Evolutionary conservation across 2,797 vertebrate species (phyloP), one percentile per base, ranked within the genome.

Genomic region (Fundulus diaphanus): DNA sequence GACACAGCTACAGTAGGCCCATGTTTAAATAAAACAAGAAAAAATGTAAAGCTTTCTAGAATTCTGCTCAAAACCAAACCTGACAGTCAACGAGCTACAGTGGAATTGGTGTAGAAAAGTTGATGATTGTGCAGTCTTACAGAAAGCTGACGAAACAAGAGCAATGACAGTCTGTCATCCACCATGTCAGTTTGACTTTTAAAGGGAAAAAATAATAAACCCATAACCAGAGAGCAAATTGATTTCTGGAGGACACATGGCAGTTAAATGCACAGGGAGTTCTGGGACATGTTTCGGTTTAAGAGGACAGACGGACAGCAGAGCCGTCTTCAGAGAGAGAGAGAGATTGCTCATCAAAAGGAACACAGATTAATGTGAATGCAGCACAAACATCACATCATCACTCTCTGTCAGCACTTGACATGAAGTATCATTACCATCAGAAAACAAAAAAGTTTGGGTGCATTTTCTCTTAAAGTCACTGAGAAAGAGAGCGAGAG

Each of bases 91-190:
- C 16, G 56, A 70, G 74, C 57, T 59, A 18, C 46, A 40, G 9
- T 51, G 31, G 18, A 69, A 44, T 42, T 8, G 72, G 27, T 74
- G 66, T 13, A n/a, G 51, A 69, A 74, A 68, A 42, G 22, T 37
- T 57, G 81, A 68, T 76, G 76, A 82, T 52, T 75, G 9, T n/a
- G 79, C 81, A 81, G 71, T 73, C 22, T 49, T n/a, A 24, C 42
- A 66, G 57, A 63, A 57, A 69, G 74, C 75, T 40, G 68, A 72
- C 16, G 35, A 79, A 79, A 80, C 71, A 35, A 48, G 46, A 66
- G 65, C 16, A 49, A 20, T 65, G 83, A 78, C 76, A 72, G 49
- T 71, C 65, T 42, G 35, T 79, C 72, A 76, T 59, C 65, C 7
- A 1, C 63, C 9, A 0, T 59, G 73, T 81, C 80, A 61, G 59